Percentiles rank a stretch among this genome's conserved stretches.
phyloP scores from a whole-genome alignment of 2,888 invertebrate genomes.

The Meteorus colon region DNA sequence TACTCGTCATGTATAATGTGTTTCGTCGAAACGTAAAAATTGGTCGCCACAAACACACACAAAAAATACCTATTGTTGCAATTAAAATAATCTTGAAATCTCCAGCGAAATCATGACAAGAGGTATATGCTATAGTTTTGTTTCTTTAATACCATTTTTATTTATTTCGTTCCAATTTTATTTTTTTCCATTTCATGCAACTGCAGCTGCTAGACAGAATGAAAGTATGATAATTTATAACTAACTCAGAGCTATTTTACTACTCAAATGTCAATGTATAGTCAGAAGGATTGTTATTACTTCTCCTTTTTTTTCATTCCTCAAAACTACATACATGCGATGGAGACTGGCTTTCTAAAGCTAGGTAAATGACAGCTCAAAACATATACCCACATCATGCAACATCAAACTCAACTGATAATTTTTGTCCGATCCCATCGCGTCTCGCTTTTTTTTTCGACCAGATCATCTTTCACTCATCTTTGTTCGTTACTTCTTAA shows the following conservation, averaged over 20 bases:
- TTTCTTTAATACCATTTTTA: background rate
- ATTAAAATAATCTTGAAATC: conserved; percentile 15
- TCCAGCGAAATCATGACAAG: background rate
- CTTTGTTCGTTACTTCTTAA: conserved; percentile 8
- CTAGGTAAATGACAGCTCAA: conserved; percentile 7
- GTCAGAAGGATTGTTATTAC: conserved; percentile 11
- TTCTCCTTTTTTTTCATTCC: background rate
- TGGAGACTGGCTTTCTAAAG: conserved; percentile 16
- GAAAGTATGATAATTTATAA: conserved; percentile 8
- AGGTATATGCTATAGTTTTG: background rate
- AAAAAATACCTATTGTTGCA: conserved; percentile 6
- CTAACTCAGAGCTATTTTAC: background rate
- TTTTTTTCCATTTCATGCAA: background rate
- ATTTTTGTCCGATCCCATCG: conserved; percentile 13
- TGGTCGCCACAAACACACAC: background rate
- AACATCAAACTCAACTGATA: conserved; percentile 27
- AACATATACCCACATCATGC: conserved; percentile 13
- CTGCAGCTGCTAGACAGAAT: background rate
- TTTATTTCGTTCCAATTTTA: background rate
- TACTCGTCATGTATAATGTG: background rate
- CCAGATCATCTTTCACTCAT: conserved; percentile 28
- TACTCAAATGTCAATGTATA: background rate
- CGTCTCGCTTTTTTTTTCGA: conserved; percentile 13
- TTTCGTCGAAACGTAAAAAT: conserved; percentile 21
- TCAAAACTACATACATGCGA: background rate